These are phyloP conservation scores for Sitta carolinensis DNA, from an alignment of 2,797 vertebrate species.

Conservation along the genomic window DNA sequence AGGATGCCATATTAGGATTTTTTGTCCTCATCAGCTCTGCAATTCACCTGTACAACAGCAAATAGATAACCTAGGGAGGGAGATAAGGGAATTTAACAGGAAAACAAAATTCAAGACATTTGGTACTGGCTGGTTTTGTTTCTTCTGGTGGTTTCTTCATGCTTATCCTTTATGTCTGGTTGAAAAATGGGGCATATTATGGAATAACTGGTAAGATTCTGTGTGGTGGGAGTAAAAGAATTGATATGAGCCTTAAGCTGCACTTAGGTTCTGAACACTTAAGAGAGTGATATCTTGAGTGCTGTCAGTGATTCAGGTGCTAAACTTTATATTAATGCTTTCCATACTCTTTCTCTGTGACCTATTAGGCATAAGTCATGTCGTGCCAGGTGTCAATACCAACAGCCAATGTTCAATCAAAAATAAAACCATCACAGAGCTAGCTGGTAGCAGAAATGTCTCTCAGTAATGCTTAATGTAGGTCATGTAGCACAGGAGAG, in stretches of 20 bases:
- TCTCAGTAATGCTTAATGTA: neutral
- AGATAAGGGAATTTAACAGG: neutral
- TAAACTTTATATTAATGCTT: neutral
- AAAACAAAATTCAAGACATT: neutral
- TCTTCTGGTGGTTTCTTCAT: neutral
- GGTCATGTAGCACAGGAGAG: neutral
- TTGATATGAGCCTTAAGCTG: neutral
- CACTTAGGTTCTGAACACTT: neutral
- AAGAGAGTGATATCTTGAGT: neutral
- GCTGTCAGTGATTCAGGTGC: neutral
- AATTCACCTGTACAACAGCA: neutral
- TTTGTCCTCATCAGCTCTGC: neutral
- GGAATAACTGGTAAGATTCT: neutral
- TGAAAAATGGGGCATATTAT: neutral
- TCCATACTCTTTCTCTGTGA: neutral
- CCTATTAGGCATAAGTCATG: neutral
- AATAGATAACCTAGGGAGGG: neutral
- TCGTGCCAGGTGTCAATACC: neutral
- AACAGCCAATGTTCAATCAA: neutral
- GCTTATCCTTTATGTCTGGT: neutral
- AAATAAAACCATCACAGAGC: neutral
- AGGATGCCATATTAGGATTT: neutral
- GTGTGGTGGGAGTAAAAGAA: neutral
- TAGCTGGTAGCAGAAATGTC: neutral
- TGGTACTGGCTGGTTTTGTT: neutral